phyloP scores from a whole-genome alignment of 1,140 invertebrate genomes.

The Lethrus apterus region DNA sequence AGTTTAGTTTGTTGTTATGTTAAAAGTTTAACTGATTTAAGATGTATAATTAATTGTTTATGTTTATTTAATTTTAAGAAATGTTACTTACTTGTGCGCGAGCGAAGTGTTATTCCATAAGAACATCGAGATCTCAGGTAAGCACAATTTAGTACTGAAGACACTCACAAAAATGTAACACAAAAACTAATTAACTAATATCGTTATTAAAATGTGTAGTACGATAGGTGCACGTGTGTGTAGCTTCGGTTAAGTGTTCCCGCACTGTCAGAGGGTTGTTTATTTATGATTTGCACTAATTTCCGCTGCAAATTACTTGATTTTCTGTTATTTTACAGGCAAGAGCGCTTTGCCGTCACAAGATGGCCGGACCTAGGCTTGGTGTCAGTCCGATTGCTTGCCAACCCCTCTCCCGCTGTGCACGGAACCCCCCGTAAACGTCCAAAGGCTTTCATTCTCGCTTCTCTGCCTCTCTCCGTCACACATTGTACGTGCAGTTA shows the following conservation, averaged over 20 bases:
- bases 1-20: no score
- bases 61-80: no score
- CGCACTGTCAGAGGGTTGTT: conserved; percentile 24
- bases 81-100: conserved; percentile 16
- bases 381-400: conserved; percentile 43
- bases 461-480: conserved; percentile 37
- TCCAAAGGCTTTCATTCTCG: conserved; percentile 39
- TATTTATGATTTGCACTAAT: conserved; percentile 23
- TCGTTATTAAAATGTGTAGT: conserved; percentile 6
- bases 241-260: conserved; percentile 17
- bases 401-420: conserved; percentile 38
- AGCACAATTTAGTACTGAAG: conserved; percentile 19
- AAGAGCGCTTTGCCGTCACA: conserved; percentile 39
- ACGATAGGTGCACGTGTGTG: conserved; percentile 30
- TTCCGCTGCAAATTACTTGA: conserved; percentile 26
- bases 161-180: conserved; percentile 35
- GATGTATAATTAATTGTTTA: no score
- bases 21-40: no score
- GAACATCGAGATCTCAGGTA: conserved; percentile 17
- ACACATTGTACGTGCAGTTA: conserved; percentile 37
- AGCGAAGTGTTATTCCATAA: conserved; percentile 14
- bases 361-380: conserved; percentile 43
- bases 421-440: conserved; percentile 39
- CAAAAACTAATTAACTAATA: conserved; percentile 29
- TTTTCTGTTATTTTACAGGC: conserved; percentile 33